Conservation (phyloP, 1,140 invertebrate genomes). For the Phymorhynchus buccinoides region DNA sequence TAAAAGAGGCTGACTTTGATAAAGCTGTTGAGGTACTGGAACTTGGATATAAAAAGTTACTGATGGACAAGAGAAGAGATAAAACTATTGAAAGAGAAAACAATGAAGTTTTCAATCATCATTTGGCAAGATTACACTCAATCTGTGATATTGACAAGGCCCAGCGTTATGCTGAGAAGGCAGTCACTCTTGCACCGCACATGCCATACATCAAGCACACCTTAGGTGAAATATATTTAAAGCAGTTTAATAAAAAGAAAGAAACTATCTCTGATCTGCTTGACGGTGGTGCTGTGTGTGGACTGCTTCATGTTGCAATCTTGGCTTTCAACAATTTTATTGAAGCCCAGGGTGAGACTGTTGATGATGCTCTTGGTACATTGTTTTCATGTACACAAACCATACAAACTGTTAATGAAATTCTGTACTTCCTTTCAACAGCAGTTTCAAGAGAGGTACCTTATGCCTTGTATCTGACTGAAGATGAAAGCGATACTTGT, state of each 20-base stretch:
- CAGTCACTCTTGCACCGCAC: neutral
- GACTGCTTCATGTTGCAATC: neutral
- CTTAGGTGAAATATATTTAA: neutral
- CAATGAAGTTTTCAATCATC: neutral
- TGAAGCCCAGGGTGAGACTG: neutral
- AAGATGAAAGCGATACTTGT: neutral
- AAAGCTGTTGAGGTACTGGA: neutral
- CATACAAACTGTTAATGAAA: neutral
- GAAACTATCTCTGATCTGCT: neutral
- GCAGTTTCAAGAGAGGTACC: too few relatives aligned
- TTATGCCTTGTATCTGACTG: neutral
- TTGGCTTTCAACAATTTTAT: neutral
- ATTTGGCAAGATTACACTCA: neutral
- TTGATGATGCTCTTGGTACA: neutral
- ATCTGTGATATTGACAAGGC: neutral
- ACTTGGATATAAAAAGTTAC: neutral
- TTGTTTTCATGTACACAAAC: neutral
- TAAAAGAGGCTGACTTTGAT: neutral
- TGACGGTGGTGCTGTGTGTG: too few relatives aligned
- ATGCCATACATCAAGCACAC: neutral
- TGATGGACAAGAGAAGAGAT: too few relatives aligned
- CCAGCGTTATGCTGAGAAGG: neutral
- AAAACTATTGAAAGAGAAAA: too few relatives aligned
- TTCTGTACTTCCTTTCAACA: neutral
- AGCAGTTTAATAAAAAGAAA: neutral